A percentile compares a stretch with the other conserved stretches of the same genome.
These are phyloP conservation scores for Phocides pigmalion DNA, from an alignment of 1,140 invertebrate genomes.

Conservation along the genomic window DNA sequence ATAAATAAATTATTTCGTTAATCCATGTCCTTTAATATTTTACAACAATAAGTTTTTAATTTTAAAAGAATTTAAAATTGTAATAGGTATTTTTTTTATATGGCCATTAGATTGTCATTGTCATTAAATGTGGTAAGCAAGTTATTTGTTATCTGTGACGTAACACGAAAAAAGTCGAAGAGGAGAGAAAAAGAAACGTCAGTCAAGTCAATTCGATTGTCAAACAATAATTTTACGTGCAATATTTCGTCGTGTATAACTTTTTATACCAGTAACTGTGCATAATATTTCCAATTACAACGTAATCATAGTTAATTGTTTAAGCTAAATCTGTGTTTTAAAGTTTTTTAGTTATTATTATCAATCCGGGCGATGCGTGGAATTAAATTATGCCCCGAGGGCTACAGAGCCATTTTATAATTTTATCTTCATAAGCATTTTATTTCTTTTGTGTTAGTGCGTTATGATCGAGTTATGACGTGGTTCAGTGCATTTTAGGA, in stretches of 20 bases:
- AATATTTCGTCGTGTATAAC: slow-evolving; percentile 38
- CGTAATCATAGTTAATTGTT: neutral
- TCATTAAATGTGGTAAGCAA: neutral
- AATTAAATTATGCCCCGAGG: slow-evolving; percentile 40
- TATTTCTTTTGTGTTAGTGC: slow-evolving; percentile 41
- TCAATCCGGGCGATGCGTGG: slow-evolving; percentile 23
- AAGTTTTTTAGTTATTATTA: neutral
- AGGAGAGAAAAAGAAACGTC: slow-evolving; percentile 29
- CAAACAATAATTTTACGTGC: slow-evolving; percentile 46
- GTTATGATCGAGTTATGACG: slow-evolving; percentile 50
- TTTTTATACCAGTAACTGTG: slow-evolving; percentile 5
- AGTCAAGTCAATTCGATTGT: slow-evolving; percentile 42
- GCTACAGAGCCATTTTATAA: slow-evolving; percentile 40
- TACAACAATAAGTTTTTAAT: too few species aligned
- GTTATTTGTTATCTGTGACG: neutral
- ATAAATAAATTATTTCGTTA: too few species aligned
- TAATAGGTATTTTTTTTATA: too few species aligned
- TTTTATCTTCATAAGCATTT: slow-evolving; percentile 32
- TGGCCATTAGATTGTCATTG: neutral
- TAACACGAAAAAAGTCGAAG: neutral
- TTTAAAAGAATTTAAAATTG: too few species aligned
- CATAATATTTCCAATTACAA: slow-evolving; percentile 8
- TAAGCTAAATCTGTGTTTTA: neutral
- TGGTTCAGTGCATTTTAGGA: slow-evolving; percentile 46
- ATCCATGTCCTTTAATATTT: too few species aligned